A percentile compares a stretch with the other conserved stretches of the same genome.
Evolutionary conservation across 1,140 invertebrate species (phyloP).

Genomic region (Calosoma granatense): DNA sequence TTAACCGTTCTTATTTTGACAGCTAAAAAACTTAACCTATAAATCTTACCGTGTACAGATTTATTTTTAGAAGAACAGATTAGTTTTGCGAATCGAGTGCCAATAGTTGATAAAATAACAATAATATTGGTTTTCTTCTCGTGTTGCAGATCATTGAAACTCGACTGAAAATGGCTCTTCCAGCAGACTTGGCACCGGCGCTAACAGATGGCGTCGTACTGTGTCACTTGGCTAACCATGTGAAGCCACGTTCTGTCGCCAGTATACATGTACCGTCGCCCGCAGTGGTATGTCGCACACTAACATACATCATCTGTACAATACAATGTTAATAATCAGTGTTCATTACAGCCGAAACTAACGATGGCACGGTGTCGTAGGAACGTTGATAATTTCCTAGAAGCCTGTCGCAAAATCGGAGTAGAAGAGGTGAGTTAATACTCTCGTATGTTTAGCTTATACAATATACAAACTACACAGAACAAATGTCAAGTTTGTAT

Average conservation of each 20-base stretch:
- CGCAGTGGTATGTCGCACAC: constrained; percentile 82
- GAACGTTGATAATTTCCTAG: constrained; percentile 92
- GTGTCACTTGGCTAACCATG: constrained; percentile 88
- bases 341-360: constrained; percentile 82
- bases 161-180: constrained; percentile 78
- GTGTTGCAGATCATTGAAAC: constrained; percentile 74
- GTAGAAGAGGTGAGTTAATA: constrained; percentile 81
- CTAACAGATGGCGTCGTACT: constrained; percentile 85
- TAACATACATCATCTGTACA: constrained; percentile 10
- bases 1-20: no score
- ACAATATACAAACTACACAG: no score
- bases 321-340: neutral
- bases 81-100: no score
- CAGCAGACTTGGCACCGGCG: constrained; percentile 75
- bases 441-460: no score
- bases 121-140: neutral
- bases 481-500: no score
- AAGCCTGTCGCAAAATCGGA: constrained; percentile 86
- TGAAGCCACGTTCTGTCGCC: constrained; percentile 77
- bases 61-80: no score
- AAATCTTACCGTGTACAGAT: no score
- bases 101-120: neutral
- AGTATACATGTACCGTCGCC: constrained; percentile 92
- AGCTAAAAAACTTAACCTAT: no score
- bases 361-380: constrained; percentile 85